Percentiles rank a stretch among this genome's conserved stretches.
phyloP scores from a whole-genome alignment of 2,113 vertebrate species.

The Dolichotis patagonum region DNA sequence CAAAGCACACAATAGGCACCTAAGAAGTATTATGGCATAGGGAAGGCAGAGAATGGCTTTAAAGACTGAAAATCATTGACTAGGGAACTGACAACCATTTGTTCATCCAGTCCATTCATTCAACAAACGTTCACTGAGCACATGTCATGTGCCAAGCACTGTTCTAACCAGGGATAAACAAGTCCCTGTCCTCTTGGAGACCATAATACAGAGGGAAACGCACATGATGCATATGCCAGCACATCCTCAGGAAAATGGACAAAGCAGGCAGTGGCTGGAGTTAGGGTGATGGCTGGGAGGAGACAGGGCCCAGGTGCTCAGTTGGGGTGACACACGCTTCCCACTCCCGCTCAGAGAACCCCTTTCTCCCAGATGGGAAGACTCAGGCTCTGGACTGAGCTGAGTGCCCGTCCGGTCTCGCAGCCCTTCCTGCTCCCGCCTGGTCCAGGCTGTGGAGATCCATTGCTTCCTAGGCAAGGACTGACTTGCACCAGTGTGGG shows the following conservation, averaged over 20 bases:
- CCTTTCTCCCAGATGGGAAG: neutral
- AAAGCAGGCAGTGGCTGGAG: no score
- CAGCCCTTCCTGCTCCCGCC: neutral
- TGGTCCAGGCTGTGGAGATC: neutral
- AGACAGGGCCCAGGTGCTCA: neutral
- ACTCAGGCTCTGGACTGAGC: neutral
- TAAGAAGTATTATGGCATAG: neutral
- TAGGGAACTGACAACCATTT: neutral
- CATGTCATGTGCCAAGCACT: neutral
- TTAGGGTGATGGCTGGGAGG: neutral
- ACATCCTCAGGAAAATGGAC: accelerated
- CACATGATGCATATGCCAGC: neutral
- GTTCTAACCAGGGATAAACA: no score
- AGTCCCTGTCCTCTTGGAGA: neutral
- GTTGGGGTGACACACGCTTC: accelerated
- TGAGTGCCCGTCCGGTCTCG: no score
- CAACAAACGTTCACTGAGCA: neutral
- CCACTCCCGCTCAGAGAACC: accelerated
- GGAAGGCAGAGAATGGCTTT: neutral
- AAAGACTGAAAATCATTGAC: neutral
- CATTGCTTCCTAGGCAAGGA: neutral
- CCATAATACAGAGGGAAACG: no score
- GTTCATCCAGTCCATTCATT: neutral
- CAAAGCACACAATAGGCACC: no score
- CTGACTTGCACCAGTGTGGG: neutral